Evolutionary conservation across 2,888 invertebrate genomes (phyloP).

Genomic region (Monochamus alternatus): DNA sequence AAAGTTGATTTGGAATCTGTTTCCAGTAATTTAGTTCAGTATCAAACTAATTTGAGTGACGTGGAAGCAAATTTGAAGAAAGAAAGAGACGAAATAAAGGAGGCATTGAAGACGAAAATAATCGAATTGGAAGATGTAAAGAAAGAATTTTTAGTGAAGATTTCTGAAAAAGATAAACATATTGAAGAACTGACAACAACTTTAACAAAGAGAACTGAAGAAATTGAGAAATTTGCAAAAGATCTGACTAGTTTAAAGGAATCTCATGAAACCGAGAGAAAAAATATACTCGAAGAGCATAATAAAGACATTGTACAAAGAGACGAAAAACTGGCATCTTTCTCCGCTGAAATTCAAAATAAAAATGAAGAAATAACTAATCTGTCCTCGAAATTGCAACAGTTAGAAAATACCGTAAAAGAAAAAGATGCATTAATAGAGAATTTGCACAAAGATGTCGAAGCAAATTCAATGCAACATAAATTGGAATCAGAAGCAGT

Average conservation of each 20-base stretch:
- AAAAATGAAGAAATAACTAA: slow-evolving; percentile 41
- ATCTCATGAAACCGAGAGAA: slow-evolving; percentile 9
- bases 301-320: slow-evolving; percentile 19
- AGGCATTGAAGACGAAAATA: slow-evolving; percentile 65
- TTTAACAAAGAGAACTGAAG: slow-evolving; percentile 36
- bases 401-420: slow-evolving; percentile 31
- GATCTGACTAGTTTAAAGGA: slow-evolving; percentile 34
- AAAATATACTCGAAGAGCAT: slow-evolving; percentile 9
- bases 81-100: slow-evolving; percentile 66
- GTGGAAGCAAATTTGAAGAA: slow-evolving; percentile 63
- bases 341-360: slow-evolving; percentile 30
- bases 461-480: slow-evolving; percentile 29
- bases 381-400: slow-evolving; percentile 15
- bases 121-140: slow-evolving; percentile 65
- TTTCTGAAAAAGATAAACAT: slow-evolving; percentile 67
- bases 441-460: slow-evolving; percentile 41
- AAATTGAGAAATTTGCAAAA: slow-evolving; percentile 44
- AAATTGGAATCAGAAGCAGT: slow-evolving; percentile 37
- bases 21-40: slow-evolving; percentile 65
- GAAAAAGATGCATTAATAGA: slow-evolving; percentile 38
- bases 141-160: slow-evolving; percentile 58
- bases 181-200: slow-evolving; percentile 68
- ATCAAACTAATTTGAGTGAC: slow-evolving; percentile 64
- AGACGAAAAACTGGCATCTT: slow-evolving; percentile 30
- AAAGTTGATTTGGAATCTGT: slow-evolving; percentile 63